Conservation (phyloP, 2,113 vertebrate genomes). For the Miniopterus natalensis region DNA sequence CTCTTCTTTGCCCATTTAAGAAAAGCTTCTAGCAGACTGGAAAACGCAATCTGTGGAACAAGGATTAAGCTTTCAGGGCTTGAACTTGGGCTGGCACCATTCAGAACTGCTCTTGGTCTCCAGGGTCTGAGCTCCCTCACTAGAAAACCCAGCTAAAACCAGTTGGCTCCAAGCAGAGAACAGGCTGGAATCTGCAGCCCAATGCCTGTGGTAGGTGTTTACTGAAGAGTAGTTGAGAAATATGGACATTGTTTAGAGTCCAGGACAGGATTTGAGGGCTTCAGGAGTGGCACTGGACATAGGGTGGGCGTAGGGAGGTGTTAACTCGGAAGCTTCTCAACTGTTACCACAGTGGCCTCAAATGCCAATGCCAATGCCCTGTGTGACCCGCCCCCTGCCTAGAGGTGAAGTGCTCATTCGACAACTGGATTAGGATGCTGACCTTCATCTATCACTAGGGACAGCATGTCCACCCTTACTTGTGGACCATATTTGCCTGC, state of each 20-base stretch:
- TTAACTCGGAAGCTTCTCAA: not conserved
- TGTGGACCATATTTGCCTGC: not conserved
- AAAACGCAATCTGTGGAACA: not conserved
- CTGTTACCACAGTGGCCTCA: not conserved
- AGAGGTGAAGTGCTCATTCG: rapidly evolving
- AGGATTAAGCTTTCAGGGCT: not conserved
- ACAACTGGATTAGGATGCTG: not conserved
- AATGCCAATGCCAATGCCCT: not conserved
- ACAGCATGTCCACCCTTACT: not conserved
- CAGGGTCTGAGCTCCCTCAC: not conserved
- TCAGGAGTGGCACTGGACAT: not conserved
- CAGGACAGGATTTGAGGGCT: not conserved
- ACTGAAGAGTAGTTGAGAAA: too few species aligned
- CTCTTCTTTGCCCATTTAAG: not conserved
- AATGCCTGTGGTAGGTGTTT: too few species aligned
- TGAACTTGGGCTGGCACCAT: too few species aligned
- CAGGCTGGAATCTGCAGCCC: not conserved
- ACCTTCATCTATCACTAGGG: not conserved
- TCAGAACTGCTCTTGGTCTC: not conserved
- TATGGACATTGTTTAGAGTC: not conserved
- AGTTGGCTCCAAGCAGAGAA: not conserved
- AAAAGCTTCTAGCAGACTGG: not conserved
- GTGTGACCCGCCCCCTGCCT: not conserved
- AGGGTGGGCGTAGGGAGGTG: not conserved
- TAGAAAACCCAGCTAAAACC: not conserved